Conservation (phyloP, 2,888 invertebrate species). For the Agriopis aurantiaria region DNA sequence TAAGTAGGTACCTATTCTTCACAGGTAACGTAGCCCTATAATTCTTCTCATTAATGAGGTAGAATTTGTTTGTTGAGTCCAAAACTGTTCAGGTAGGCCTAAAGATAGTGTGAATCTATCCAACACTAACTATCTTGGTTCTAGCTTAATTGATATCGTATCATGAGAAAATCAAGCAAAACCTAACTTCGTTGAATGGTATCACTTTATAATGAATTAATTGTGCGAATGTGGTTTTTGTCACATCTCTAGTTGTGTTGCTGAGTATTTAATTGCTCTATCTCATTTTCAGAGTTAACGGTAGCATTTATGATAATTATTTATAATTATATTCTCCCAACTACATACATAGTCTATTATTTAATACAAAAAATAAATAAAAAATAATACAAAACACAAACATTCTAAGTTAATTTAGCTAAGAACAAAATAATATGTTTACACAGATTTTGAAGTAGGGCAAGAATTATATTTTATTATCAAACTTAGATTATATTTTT, state of each 20-base stretch:
- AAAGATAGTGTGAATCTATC: constrained; percentile 34
- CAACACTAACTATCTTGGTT: constrained; percentile 42
- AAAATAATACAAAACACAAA: too few species aligned
- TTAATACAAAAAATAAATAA: too few species aligned
- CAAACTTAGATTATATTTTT: too few species aligned
- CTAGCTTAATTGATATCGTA: constrained; percentile 58
- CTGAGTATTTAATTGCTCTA: constrained; percentile 22
- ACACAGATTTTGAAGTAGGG: too few species aligned
- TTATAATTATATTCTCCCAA: too few species aligned
- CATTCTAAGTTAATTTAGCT: too few species aligned
- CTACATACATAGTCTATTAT: too few species aligned
- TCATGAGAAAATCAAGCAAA: constrained; percentile 64
- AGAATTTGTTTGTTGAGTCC: neutral
- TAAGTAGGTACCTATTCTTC: too few species aligned
- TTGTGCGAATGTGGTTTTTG: constrained; percentile 66
- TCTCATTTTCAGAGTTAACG: neutral
- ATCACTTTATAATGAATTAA: constrained; percentile 68
- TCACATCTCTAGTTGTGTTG: constrained; percentile 38
- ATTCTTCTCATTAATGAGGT: too few species aligned
- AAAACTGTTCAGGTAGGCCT: neutral
- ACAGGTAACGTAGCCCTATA: too few species aligned
- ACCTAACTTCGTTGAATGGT: constrained; percentile 54
- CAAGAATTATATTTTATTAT: too few species aligned
- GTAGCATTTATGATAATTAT: neutral
- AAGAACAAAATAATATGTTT: too few species aligned